These are phyloP conservation scores for Drosophila tripunctata DNA, from an alignment of 2,888 invertebrate genomes.

Conservation along the genomic window DNA sequence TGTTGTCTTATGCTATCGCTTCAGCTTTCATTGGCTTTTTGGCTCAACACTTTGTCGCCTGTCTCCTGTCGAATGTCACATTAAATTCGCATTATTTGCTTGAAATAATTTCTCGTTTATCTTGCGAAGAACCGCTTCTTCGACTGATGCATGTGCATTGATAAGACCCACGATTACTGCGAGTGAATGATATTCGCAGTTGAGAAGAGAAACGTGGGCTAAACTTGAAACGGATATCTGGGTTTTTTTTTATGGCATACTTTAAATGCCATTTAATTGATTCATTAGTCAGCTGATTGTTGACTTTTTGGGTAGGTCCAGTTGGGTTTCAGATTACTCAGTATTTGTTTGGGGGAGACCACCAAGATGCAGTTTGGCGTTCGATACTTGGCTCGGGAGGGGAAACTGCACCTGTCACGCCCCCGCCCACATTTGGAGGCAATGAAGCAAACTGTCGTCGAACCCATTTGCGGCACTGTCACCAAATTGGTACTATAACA, in stretches of 20 bases:
- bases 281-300: conserved; percentile 64
- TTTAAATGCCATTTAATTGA: conserved; percentile 67
- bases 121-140: conserved; percentile 32
- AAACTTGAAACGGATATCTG: conserved; percentile 24
- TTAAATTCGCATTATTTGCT: conserved; percentile 78
- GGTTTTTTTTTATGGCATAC: conserved; percentile 21
- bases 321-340: conserved; percentile 39
- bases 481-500: conserved; percentile 66
- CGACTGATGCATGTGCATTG: conserved; percentile 49
- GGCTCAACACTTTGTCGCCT: conserved; percentile 49
- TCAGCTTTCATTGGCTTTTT: conserved; percentile 33
- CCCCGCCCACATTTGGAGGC: conserved; percentile 14
- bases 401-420: conserved; percentile 61
- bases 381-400: background rate
- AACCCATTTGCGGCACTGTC: conserved; percentile 64
- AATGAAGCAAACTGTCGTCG: conserved; percentile 59
- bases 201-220: conserved; percentile 25
- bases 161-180: conserved; percentile 53
- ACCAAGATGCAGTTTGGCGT: conserved; percentile 40
- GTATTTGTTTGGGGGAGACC: conserved; percentile 14
- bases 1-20: conserved; percentile 6
- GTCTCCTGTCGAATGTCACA: conserved; percentile 74
- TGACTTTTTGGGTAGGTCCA: conserved; percentile 35
- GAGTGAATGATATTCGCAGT: conserved; percentile 46
- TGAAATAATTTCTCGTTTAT: conserved; percentile 75